phyloP scores from a whole-genome alignment of 2,113 vertebrate species.

The Notiomystis cincta region DNA sequence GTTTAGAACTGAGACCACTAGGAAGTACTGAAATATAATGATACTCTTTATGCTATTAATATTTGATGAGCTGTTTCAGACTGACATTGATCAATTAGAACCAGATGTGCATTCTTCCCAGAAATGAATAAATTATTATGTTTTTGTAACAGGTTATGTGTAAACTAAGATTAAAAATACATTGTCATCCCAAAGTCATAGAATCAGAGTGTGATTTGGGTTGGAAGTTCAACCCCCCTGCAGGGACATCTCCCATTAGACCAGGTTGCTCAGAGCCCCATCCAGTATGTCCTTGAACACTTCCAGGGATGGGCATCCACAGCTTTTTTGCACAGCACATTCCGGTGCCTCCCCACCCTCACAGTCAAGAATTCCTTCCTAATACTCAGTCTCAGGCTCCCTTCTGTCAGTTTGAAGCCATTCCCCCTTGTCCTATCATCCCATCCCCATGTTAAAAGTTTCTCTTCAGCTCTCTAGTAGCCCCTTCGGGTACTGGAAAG shows the following conservation, averaged over 20 bases:
- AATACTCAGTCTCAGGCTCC: background rate
- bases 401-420: background rate
- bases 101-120: background rate
- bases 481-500: background rate
- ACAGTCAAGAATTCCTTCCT: background rate
- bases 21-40: background rate
- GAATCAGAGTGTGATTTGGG: background rate
- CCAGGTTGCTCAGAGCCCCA: background rate
- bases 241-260: background rate
- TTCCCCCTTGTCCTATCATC: background rate
- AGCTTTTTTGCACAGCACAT: background rate
- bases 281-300: background rate
- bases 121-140: background rate
- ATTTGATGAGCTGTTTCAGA: background rate
- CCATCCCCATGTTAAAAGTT: background rate
- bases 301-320: background rate
- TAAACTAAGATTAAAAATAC: background rate
- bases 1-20: background rate
- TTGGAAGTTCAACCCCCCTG: background rate
- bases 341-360: background rate
- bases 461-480: background rate
- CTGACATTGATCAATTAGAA: background rate
- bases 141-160: background rate
- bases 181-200: background rate
- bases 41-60: background rate